phyloP scores from a whole-genome alignment of 2,888 invertebrate species.

The Quadroppia sp. region DNA sequence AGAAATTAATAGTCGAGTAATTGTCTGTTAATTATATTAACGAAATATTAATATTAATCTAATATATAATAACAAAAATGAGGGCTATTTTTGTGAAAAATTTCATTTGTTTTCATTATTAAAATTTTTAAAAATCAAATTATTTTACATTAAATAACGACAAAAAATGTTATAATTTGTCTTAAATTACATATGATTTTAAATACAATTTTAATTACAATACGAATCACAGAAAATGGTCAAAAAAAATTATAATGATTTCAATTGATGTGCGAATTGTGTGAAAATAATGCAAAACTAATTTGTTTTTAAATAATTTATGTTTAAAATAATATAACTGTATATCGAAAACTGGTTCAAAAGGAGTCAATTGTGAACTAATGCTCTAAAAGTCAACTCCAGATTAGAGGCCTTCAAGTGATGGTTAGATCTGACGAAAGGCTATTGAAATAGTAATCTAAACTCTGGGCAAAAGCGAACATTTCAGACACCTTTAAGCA shows the following conservation, averaged over 20 bases:
- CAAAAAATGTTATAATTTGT: conserved; percentile 5
- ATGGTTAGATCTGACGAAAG: conserved; percentile 1
- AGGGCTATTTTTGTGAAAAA: conserved; percentile 12
- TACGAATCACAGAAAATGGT: conserved; percentile 33
- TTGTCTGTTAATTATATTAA: conserved; percentile 29
- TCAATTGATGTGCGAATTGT: background rate
- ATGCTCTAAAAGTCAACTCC: conserved; percentile 28
- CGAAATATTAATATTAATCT: conserved; percentile 10
- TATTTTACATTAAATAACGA: conserved; percentile 34
- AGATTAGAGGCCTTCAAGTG: conserved; percentile 3
- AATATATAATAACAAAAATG: conserved; percentile 12
- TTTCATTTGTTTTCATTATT: conserved; percentile 13
- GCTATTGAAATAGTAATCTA: background rate
- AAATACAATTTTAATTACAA: conserved; percentile 29
- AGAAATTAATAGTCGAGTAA: background rate
- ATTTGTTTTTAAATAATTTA: background rate
- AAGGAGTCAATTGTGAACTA: background rate
- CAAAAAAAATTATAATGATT: background rate
- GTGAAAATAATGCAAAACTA: background rate
- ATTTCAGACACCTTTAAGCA: background rate
- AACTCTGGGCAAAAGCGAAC: background rate
- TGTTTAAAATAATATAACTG: background rate
- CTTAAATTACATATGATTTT: conserved; percentile 26
- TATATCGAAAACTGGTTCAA: conserved; percentile 5
- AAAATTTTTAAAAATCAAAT: conserved; percentile 30